These are phyloP conservation scores for Zosterops hypoxanthus DNA, from an alignment of 2,113 vertebrate genomes.

Conservation along the genomic window DNA sequence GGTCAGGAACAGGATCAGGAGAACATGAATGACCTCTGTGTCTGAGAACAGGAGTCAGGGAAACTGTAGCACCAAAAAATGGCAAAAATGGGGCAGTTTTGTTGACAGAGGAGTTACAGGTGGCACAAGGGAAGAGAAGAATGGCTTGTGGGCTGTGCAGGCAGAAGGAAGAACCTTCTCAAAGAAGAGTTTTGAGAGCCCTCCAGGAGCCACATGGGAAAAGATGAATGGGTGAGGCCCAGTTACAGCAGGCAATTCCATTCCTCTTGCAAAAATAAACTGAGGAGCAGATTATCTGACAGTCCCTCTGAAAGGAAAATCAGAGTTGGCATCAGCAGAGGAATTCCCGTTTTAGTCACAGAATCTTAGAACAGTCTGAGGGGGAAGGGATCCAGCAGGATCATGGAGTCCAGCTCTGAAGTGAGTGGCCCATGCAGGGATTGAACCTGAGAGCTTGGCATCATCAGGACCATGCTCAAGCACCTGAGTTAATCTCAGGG, in stretches of 20 bases:
- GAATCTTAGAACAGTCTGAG: background rate
- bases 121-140: background rate
- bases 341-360: background rate
- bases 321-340: background rate
- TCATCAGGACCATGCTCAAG: rapidly evolving
- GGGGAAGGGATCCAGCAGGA: background rate
- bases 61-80: background rate
- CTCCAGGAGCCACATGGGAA: background rate
- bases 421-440: background rate
- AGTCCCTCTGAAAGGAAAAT: background rate
- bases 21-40: rapidly evolving
- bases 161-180: background rate
- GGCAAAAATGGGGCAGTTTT: background rate
- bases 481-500: background rate
- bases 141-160: background rate
- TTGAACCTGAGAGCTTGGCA: no score
- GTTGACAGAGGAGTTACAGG: background rate
- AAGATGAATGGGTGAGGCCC: background rate
- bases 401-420: rapidly evolving
- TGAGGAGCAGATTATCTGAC: background rate
- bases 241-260: background rate
- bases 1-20: background rate
- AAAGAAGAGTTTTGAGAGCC: background rate
- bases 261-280: background rate
- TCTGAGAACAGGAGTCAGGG: background rate